These are phyloP conservation scores for Todiramphus chloris DNA, from an alignment of 2,113 vertebrate species.

Conservation along the genomic window DNA sequence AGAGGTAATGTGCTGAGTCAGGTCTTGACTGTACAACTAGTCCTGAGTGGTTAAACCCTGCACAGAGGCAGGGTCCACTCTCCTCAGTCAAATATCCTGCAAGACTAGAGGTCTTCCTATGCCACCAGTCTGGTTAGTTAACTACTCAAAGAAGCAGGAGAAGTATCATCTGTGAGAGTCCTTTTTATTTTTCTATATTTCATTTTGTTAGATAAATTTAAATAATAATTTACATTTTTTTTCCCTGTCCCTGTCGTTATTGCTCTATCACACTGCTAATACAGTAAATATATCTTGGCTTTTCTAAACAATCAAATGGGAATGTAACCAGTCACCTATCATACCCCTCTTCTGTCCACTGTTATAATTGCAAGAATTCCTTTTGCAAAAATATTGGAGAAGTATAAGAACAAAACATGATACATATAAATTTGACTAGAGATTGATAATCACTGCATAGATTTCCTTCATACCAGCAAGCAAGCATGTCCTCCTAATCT, in stretches of 20 bases:
- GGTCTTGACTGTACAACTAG: neutral
- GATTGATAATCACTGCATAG: neutral
- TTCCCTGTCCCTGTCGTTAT: neutral
- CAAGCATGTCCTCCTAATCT: neutral
- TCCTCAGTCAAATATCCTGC: neutral
- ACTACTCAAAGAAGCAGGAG: neutral
- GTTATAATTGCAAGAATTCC: neutral
- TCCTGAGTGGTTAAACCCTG: neutral
- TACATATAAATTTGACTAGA: neutral
- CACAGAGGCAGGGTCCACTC: neutral
- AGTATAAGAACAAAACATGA: neutral
- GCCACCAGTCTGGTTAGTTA: neutral
- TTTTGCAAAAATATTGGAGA: neutral
- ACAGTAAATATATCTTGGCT: neutral
- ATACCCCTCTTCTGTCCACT: neutral
- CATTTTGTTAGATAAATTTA: neutral
- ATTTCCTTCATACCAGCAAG: neutral
- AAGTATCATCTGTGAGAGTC: neutral
- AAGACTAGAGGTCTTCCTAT: neutral
- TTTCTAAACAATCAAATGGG: neutral
- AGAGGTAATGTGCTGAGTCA: neutral
- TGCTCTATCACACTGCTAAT: neutral
- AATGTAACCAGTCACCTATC: neutral
- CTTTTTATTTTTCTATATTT: neutral
- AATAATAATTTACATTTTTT: neutral